These are phyloP conservation scores for Phacellophora camtschatica DNA, from an alignment of 30 jellyfish, hydroid and myxozoan species.

Conservation along the genomic window DNA sequence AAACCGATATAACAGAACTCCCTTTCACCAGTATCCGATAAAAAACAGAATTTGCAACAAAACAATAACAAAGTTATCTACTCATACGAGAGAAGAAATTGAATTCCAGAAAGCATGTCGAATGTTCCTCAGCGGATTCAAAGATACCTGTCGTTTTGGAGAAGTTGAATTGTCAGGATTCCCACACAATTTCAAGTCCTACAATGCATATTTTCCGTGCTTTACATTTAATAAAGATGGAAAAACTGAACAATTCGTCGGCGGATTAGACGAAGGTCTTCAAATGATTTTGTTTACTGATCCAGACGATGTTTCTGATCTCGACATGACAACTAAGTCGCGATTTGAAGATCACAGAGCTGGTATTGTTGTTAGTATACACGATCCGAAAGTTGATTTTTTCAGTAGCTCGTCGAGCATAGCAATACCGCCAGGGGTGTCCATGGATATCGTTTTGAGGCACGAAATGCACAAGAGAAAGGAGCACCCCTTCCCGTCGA, in stretches of 20 bases:
- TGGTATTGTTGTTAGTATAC: conserved; percentile 3
- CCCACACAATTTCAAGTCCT: not conserved
- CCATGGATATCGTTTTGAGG: not conserved
- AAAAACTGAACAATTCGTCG: not conserved
- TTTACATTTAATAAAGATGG: conserved; percentile 40
- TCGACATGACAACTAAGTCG: not conserved
- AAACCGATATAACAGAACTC: not conserved
- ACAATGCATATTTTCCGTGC: not conserved
- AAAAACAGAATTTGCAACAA: not conserved
- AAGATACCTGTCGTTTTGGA: conserved; percentile 21
- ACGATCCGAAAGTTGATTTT: conserved; percentile 22
- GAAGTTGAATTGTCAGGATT: not conserved
- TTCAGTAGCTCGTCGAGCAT: not conserved
- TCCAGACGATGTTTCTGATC: not conserved
- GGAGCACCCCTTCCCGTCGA: conserved; percentile 30
- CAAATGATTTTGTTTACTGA: conserved; percentile 21
- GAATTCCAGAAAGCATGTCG: conserved; percentile 42
- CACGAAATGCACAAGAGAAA: not conserved
- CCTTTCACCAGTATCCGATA: not conserved
- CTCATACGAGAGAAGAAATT: not conserved
- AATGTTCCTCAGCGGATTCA: conserved; percentile 33
- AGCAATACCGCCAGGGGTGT: conserved; percentile 16
- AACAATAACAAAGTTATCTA: not conserved
- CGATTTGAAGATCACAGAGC: conserved; percentile 34
- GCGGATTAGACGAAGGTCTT: conserved; percentile 20